Base-by-base conservation (phyloP, 2,113 vertebrate genomes). In the Phalacrocorax brasilianus region DNA sequence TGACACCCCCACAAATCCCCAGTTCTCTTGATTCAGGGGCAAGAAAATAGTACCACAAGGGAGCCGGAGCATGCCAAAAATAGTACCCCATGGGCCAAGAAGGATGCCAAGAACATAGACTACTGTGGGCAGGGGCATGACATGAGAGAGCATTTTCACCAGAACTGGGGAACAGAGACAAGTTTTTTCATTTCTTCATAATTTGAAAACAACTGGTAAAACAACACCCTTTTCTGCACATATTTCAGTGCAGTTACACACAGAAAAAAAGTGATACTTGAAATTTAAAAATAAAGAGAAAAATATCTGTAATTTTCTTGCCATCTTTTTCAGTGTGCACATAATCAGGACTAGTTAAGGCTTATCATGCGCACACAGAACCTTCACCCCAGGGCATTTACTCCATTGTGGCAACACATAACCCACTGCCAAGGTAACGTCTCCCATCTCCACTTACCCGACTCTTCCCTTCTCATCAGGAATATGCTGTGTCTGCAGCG, bases 71-170 rank as follows among this genome's bases (percentile, higher is more conserved):
- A 18, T 77, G 92, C 85, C 78, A 95, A 90, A 95, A 90, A 42
- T 23, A 73, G 58, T 16, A 53, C 84, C 89, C 77, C 78, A 52
- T 79, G 91, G 89, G 87, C 82, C 19, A 61, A 68, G 53, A 19
- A 88, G 27, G 62, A 56, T 96, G 91, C 89, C 91, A 96, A 89
- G 70, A 88, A 95, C 45, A 53, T n/a, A 81, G 93, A 63, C 80
- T 78, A 11, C 28, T 24, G 55, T 52, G 73, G 61, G 86, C 86
- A 94, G 80, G 44, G 73, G 28, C 80, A 95, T 21, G 76, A 65
- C 76, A 38, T 92, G 91, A 86, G 91, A 62, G 22, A 91, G 8
- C 7, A 28, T 87, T 87, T 92, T 44, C 47, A 87, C 30, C 44
- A 85, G 52, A 86, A 78, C 47, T 22, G 32, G 10, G 21, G 26